Percentiles rank a stretch among this genome's conserved stretches.
phyloP scores from a whole-genome alignment of 1,140 invertebrate genomes.

The Megalonaias nervosa region DNA sequence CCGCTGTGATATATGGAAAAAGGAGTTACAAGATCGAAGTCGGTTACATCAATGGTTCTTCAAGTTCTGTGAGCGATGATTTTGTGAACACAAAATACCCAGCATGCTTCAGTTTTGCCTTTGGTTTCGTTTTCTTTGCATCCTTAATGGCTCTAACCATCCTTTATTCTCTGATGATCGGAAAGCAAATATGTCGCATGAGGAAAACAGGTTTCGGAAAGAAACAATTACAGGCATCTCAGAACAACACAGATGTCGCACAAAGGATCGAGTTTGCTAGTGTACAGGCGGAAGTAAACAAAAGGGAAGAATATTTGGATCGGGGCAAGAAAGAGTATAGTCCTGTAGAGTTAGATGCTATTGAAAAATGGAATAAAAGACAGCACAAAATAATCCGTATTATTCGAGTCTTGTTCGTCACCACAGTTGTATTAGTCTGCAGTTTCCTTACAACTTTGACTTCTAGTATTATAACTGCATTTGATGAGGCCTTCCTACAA shows the following conservation, averaged over 20 bases:
- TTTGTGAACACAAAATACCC: background rate
- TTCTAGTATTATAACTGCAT: slow-evolving; percentile 10
- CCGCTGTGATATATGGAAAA: slow-evolving; percentile 3
- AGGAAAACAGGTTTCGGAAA: slow-evolving; percentile 18
- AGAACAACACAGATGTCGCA: no score
- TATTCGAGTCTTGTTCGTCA: slow-evolving; percentile 17
- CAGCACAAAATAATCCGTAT: slow-evolving; percentile 2
- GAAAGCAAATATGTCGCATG: slow-evolving; percentile 5
- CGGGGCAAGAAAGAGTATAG: background rate
- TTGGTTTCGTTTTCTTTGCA: slow-evolving; percentile 9
- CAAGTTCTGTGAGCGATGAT: slow-evolving; percentile 13
- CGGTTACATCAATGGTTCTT: slow-evolving; percentile 14
- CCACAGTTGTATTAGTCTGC: slow-evolving; percentile 12
- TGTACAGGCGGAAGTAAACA: background rate
- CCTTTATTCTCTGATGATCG: slow-evolving; percentile 22
- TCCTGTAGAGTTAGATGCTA: background rate
- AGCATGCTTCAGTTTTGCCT: slow-evolving; percentile 5
- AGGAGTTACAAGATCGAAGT: slow-evolving; percentile 14
- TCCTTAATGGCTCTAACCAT: slow-evolving; percentile 2
- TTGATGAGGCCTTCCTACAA: slow-evolving; percentile 9
- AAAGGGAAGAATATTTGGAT: background rate
- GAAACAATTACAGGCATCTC: slow-evolving; percentile 19
- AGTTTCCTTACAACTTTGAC: slow-evolving; percentile 19
- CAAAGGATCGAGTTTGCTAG: background rate
- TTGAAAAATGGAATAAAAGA: background rate